These are phyloP conservation scores for Setipinna tenuifilis DNA, from an alignment of 2,797 vertebrate species.

Conservation along the genomic window DNA sequence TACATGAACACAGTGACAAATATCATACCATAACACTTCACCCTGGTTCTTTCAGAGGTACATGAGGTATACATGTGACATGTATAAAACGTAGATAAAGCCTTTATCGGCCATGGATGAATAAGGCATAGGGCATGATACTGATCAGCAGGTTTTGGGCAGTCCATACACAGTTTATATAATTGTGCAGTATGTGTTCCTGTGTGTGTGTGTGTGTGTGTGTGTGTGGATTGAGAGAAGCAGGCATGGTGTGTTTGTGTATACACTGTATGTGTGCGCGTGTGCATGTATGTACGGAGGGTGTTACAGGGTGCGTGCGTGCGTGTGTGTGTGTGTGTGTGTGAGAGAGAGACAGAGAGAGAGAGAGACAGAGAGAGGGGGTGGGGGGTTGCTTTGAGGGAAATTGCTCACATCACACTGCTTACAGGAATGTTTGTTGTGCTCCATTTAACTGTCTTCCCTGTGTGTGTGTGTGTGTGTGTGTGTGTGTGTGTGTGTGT, in stretches of 20 bases:
- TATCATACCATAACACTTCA: background rate
- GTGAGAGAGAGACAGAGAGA: background rate
- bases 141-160: background rate
- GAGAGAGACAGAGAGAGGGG: background rate
- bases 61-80: background rate
- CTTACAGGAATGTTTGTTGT: too few species aligned
- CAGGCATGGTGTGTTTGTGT: background rate
- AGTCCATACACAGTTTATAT: background rate
- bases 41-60: background rate
- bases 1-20: background rate
- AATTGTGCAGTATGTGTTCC: background rate
- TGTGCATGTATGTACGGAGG: background rate
- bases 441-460: too few species aligned
- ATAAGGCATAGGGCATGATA: background rate
- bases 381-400: background rate
- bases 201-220: background rate
- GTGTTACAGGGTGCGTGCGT: background rate
- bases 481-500: slow-evolving; percentile 27
- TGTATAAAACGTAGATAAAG: background rate
- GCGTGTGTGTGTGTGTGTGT: background rate
- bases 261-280: background rate
- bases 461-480: slow-evolving; percentile 26
- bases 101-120: background rate
- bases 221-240: background rate
- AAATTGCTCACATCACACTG: too few species aligned